These are phyloP conservation scores for Agrilus biguttatus DNA, from an alignment of 2,888 invertebrate genomes.

Conservation along the genomic window DNA sequence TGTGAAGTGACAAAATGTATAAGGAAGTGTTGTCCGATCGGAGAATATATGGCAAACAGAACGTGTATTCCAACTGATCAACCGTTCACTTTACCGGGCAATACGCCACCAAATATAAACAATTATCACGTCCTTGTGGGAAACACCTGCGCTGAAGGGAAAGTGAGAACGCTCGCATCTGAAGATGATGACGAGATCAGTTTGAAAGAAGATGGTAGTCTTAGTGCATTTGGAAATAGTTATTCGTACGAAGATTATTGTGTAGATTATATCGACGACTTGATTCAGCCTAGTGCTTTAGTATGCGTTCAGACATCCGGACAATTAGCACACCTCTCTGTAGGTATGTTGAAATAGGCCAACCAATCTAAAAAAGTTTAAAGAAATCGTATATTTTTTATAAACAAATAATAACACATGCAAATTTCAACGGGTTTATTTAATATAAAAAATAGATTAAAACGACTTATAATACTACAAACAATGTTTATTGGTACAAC, in stretches of 20 bases:
- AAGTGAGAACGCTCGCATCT: conserved; percentile 1
- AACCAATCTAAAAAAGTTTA: too few relatives aligned
- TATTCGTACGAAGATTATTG: conserved; percentile 5
- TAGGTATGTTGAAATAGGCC: background rate
- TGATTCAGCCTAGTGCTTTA: conserved; percentile 1
- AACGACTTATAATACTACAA: too few relatives aligned
- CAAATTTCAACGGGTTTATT: too few relatives aligned
- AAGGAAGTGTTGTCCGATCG: conserved; percentile 7
- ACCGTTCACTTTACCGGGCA: background rate
- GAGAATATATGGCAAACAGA: conserved; percentile 4
- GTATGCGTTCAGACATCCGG: background rate
- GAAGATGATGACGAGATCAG: conserved; percentile 2
- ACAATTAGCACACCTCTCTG: background rate
- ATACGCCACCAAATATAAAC: background rate
- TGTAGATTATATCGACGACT: conserved; percentile 7
- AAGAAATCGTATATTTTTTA: too few relatives aligned
- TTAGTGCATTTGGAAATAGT: background rate
- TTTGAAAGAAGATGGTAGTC: background rate
- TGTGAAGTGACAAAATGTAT: conserved; percentile 5
- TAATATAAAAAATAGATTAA: too few relatives aligned
- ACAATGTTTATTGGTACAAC: too few relatives aligned
- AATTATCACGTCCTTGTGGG: conserved; percentile 3
- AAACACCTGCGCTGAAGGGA: background rate
- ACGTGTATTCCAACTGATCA: conserved; percentile 2
- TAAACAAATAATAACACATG: too few relatives aligned